A percentile compares a stretch with the other conserved stretches of the same genome.
phyloP scores from a whole-genome alignment of 2,113 vertebrate species.

The Larimichthys polyactis region DNA sequence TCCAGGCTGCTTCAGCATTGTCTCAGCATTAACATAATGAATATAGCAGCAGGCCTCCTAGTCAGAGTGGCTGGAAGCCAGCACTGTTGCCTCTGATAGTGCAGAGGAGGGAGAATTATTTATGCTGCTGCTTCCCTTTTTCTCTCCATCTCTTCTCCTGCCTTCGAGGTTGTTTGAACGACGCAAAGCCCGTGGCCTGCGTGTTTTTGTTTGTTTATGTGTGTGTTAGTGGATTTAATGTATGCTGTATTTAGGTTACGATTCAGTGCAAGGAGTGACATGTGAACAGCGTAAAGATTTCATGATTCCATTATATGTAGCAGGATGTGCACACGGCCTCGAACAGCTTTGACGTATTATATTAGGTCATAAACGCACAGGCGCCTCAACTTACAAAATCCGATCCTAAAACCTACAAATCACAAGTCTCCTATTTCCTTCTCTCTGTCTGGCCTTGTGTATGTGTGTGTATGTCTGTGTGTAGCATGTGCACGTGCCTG shows the following conservation, averaged over 20 bases:
- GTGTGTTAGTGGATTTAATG: constrained; percentile 24
- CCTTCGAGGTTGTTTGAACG: constrained; percentile 57
- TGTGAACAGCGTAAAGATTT: constrained; percentile 12
- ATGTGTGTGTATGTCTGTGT: constrained; percentile 7
- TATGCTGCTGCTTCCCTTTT: constrained; percentile 31
- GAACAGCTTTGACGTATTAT: constrained; percentile 7
- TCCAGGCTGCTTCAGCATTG: constrained; percentile 63
- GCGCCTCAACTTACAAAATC: constrained; percentile 9
- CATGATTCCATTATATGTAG: constrained; percentile 36
- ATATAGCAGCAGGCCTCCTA: constrained; percentile 65
- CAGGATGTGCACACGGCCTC: constrained; percentile 21
- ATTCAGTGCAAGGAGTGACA: constrained; percentile 22
- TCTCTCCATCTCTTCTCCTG: constrained; percentile 29
- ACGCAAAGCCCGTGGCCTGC: constrained; percentile 44
- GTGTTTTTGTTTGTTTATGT: constrained; percentile 51
- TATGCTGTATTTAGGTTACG: constrained; percentile 17
- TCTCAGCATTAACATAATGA: constrained; percentile 72
- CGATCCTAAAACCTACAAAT: constrained; percentile 31
- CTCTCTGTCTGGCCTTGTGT: not conserved
- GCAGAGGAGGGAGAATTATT: constrained; percentile 62
- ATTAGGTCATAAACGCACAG: constrained; percentile 21
- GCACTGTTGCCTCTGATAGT: constrained; percentile 46
- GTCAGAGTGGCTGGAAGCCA: constrained; percentile 58
- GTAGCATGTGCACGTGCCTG: constrained; percentile 4
- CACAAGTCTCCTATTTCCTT: constrained; percentile 5